Conservation (phyloP, 1,140 invertebrate genomes). For the Drosophila pachea region DNA sequence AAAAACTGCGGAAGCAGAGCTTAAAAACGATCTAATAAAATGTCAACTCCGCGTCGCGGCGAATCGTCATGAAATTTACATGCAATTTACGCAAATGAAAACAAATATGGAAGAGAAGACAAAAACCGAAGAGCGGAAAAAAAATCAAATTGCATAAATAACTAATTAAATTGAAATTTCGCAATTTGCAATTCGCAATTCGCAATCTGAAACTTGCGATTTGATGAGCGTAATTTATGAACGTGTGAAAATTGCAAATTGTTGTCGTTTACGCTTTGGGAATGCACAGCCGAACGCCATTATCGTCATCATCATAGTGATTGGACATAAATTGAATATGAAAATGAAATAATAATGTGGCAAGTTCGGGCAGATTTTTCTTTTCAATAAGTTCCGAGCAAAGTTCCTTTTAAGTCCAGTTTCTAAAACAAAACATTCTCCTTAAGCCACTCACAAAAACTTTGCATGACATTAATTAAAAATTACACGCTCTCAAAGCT, state of each 20-base stretch:
- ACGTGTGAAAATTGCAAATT: constrained; percentile 69
- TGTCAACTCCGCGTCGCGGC: constrained; percentile 56
- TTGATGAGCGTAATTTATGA: constrained; percentile 66
- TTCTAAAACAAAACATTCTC: constrained; percentile 47
- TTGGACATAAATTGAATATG: constrained; percentile 8
- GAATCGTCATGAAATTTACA: constrained; percentile 74
- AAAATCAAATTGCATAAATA: constrained; percentile 76
- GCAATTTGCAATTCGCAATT: constrained; percentile 41
- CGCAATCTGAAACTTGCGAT: constrained; percentile 33
- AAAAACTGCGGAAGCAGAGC: constrained; percentile 8
- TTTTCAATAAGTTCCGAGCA: constrained; percentile 38
- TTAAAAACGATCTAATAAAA: constrained; percentile 29
- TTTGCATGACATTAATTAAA: constrained; percentile 64
- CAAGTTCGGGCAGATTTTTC: constrained; percentile 3
- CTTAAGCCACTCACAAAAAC: constrained; percentile 28
- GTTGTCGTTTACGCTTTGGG: constrained; percentile 23
- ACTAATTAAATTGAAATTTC: constrained; percentile 74
- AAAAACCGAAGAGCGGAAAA: constrained; percentile 13
- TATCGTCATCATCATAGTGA: background rate
- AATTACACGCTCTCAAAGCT: constrained; percentile 38
- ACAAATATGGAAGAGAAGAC: constrained; percentile 47
- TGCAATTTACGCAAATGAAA: constrained; percentile 59
- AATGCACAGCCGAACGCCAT: background rate
- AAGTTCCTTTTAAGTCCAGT: constrained; percentile 24
- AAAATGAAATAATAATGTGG: background rate